Base-by-base conservation (phyloP, 2,888 invertebrate genomes). In the Anthophora plumipes region DNA sequence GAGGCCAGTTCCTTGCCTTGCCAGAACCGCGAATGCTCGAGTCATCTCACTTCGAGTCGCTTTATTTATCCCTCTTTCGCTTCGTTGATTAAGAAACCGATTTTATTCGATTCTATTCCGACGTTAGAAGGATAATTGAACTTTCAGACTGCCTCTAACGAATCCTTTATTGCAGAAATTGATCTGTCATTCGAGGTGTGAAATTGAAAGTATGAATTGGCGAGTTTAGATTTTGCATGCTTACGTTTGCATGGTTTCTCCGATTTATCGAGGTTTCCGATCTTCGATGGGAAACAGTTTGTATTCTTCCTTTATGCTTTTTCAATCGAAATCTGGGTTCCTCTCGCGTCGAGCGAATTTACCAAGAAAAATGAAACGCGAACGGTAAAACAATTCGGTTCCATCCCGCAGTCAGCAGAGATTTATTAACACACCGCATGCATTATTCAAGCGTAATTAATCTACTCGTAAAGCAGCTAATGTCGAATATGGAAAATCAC, bases 371-470 rank as follows among this genome's bases (percentile, higher is more conserved):
- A 48, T 22, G 39, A 59, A 64, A 20, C 46, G 46, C 37, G 43
- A 61, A 22, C 9, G 61, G 25, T 61, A 11, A 41, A 69, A 46
- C 55, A 63, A 67, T 64, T 64, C 37, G 31, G 17, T 55, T 43
- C 43, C 7, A 20, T 64, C 31, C 39, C 22, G 22, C 67, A 37
- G 39, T 39, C 39, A 8, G 50, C 66, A 17, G 39, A 73, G 48
- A 73, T 67, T 66, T 67, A 73, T 73, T 67, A 73, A 50, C 46
- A 50, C 46, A 67, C 57, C 66, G 37, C 41, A 52, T 67, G 67
- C 67, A 73, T 73, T 73, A 73, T 73, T 73, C 73, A 67, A 43
- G 39, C 67, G 52, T 73, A 73, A 73, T 73, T 73, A 73, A 73
- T 59, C 54, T 25, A 50, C 14, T 37, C 39, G 59, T 41, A 43